Conservation (phyloP, 2,888 invertebrate species). For the Melitaea athalia region DNA sequence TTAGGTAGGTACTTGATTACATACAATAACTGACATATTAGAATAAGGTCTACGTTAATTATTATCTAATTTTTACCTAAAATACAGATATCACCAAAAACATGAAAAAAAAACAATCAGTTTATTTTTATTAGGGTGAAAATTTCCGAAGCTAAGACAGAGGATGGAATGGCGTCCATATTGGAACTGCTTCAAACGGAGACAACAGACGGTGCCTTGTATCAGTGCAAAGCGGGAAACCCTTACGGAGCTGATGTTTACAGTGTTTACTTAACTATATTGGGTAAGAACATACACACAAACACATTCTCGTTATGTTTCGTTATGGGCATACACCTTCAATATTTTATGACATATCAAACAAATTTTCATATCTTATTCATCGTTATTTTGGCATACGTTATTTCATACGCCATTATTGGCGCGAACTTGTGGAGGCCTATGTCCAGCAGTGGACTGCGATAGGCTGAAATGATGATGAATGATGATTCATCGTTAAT, state of each 20-base stretch:
- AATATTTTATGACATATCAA: no score
- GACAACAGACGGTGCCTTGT: constrained; percentile 70
- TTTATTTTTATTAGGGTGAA: constrained; percentile 58
- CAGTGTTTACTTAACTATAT: constrained; percentile 67
- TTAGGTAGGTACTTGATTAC: background rate
- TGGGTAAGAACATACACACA: constrained; percentile 54
- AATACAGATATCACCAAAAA: background rate
- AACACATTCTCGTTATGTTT: no score
- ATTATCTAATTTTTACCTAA: background rate
- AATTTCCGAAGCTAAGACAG: constrained; percentile 73
- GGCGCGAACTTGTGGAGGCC: no score
- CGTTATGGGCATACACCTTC: no score
- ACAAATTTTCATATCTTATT: no score
- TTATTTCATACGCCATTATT: no score
- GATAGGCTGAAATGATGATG: no score
- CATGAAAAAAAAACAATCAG: no score
- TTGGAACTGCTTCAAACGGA: constrained; percentile 72
- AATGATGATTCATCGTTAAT: no score
- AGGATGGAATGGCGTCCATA: constrained; percentile 70
- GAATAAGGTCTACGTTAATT: background rate
- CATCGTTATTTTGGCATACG: no score
- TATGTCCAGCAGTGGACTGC: no score
- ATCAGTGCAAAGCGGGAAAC: constrained; percentile 76
- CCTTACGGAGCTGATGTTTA: constrained; percentile 75
- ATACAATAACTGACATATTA: no score